Evolutionary conservation across 1,140 invertebrate species (phyloP), one percentile per base, ranked within the genome.

Genomic region (Bombus fervidus): DNA sequence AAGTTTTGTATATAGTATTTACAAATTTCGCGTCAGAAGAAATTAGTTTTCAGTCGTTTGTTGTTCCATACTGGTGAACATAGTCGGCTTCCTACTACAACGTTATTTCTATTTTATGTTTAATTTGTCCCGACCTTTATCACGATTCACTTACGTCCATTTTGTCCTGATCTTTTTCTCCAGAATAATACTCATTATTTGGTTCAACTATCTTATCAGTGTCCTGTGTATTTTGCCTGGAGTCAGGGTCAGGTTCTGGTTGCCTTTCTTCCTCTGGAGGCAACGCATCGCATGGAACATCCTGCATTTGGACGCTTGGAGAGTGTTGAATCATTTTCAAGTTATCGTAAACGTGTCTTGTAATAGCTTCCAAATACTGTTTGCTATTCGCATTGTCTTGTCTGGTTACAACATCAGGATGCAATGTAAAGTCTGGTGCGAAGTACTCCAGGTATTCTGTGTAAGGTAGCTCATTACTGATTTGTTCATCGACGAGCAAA

Each of bases 371-470:
- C 37, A 99, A 95, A 93, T 99, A 99, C 91, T 98, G 97, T 93
- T 98, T 98, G 80, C 97, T 98, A 93, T 99, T 99, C 1, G 97
- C 98, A 94, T 99, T 99, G 86, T 99, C 98, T 92, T 97, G 97
- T 78, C 97, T 96, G 22, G 96, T 97, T 2, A 97, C 96, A 18
- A 99, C 97, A 83, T 99, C 98, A 0, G 98, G 98, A 95, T 99
- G 98, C 10, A 99, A 94, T 3, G 98, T 98, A 91, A 99, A 99
- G 94, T 99, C 98, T 0, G 99, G 98, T 39, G 98, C 98, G 94
- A 99, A 99, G 92, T 98, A 99, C 92, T 99, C 98, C 59, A 99
- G 96, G 93, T 99, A 99, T 93, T 99, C 98, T 15, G 97, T 98
- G 90, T 98, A 98, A 0, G 98, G 98, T 47, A 99, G 95, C 92